A percentile compares a stretch with the other conserved stretches of the same genome.
Conservation (phyloP, 1,140 invertebrate species). For the Oreohelix idahoensis region DNA sequence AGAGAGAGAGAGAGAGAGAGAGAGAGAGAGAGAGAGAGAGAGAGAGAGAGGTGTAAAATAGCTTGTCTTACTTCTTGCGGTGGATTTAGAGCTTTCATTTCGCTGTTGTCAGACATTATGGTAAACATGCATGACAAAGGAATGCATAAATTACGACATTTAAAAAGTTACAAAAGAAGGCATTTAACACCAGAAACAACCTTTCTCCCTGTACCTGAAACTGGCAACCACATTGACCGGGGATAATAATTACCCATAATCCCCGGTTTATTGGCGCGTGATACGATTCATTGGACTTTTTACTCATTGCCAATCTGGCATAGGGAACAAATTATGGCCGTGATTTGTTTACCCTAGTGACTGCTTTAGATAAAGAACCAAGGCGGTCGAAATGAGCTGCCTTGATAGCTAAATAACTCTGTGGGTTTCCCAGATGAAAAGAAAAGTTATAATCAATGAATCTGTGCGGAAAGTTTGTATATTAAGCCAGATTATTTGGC, state of each 20-base stretch:
- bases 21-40: no score
- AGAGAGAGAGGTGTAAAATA: no score
- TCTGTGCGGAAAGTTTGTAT: neutral
- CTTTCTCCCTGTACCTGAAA: no score
- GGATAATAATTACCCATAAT: neutral
- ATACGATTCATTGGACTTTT: neutral
- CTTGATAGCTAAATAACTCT: neutral
- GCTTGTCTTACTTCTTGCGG: no score
- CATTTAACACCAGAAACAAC: no score
- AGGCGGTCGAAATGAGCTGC: neutral
- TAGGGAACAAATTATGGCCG: neutral
- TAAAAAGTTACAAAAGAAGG: no score
- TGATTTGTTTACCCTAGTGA: constrained; percentile 1
- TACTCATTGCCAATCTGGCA: neutral
- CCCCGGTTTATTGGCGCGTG: neutral
- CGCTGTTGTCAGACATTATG: no score
- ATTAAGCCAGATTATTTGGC: neutral
- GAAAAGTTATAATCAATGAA: neutral
- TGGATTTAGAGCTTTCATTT: no score
- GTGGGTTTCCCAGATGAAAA: neutral
- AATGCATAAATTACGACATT: no score
- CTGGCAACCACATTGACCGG: neutral
- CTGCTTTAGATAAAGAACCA: neutral
- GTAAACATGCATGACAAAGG: no score
- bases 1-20: no score